Conservation (phyloP, 2,113 vertebrate genomes). For the Poeciliopsis occidentalis region DNA sequence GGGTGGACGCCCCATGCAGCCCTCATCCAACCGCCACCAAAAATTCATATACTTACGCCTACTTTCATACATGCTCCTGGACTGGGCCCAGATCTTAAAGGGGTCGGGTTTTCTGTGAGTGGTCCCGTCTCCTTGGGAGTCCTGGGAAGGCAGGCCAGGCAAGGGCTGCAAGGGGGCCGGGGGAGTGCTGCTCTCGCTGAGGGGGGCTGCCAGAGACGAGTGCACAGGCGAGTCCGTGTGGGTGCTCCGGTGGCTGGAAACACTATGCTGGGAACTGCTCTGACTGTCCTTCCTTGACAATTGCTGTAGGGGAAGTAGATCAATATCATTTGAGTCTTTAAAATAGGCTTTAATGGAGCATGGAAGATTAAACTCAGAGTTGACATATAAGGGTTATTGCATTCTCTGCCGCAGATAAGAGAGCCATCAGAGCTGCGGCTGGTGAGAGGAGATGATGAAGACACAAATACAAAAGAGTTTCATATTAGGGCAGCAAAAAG, state of each 20-base stretch:
- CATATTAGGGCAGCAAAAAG: conserved; percentile 13
- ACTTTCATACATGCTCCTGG: conserved; percentile 99
- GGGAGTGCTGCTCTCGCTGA: conserved; percentile 75
- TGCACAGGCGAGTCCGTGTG: conserved; percentile 91
- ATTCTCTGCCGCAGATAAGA: conserved; percentile 16
- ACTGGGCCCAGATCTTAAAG: conserved; percentile 99
- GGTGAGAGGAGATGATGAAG: conserved; percentile 14
- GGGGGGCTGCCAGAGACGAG: conserved; percentile 79
- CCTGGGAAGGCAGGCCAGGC: conserved; percentile 79
- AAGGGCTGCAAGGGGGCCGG: conserved; percentile 78
- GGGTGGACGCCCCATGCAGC: conserved; percentile 56
- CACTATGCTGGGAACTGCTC: conserved; percentile 95
- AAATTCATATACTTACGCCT: conserved; percentile 93
- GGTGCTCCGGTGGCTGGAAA: conserved; percentile 91
- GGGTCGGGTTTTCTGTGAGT: conserved; percentile 98
- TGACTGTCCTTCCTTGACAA: conserved; percentile 99
- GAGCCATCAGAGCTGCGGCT: conserved; percentile 16
- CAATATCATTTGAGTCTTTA: conserved; percentile 21
- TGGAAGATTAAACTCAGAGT: background rate
- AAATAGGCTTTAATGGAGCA: conserved; percentile 13
- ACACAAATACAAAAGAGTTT: conserved; percentile 13
- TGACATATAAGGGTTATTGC: conserved; percentile 12
- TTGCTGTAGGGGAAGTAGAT: conserved; percentile 82
- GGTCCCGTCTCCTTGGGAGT: conserved; percentile 85
- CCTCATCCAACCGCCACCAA: conserved; percentile 71